Conservation (phyloP, 2,888 invertebrate genomes). For the Drosophila falleni region DNA sequence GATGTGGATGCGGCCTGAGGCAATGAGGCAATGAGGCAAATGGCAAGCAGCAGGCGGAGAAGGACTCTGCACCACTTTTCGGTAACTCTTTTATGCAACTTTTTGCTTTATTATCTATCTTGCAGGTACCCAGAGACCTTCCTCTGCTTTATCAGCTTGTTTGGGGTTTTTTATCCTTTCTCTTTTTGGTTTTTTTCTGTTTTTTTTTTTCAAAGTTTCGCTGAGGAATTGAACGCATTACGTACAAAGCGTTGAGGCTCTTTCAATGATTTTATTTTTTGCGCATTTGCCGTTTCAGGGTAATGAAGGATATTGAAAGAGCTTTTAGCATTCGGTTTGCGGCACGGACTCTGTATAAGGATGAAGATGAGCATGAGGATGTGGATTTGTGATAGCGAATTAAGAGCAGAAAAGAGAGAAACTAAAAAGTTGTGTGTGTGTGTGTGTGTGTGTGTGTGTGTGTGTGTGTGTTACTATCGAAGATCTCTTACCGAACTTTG, state of each 20-base stretch:
- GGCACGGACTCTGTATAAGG: neutral
- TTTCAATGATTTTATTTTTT: constrained; percentile 77
- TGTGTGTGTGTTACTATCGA: constrained; percentile 45
- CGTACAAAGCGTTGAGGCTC: constrained; percentile 67
- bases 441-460: no score
- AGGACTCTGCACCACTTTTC: constrained; percentile 60
- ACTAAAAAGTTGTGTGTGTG: neutral
- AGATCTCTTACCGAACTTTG: constrained; percentile 56
- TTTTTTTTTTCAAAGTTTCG: constrained; percentile 55
- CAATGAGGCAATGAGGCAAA: constrained; percentile 39
- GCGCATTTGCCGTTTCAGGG: constrained; percentile 71
- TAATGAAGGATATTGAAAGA: constrained; percentile 81
- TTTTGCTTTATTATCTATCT: constrained; percentile 54
- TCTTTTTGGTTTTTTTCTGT: constrained; percentile 8
- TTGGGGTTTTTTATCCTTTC: constrained; percentile 15
- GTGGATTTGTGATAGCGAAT: constrained; percentile 59
- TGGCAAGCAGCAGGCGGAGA: constrained; percentile 14
- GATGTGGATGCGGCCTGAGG: constrained; percentile 52
- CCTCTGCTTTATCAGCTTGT: neutral
- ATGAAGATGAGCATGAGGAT: constrained; percentile 18
- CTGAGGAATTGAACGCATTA: constrained; percentile 77
- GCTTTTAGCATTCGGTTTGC: constrained; percentile 53
- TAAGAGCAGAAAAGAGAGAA: constrained; percentile 20
- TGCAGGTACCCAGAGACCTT: constrained; percentile 48
- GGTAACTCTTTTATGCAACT: constrained; percentile 78